A percentile compares a stretch with the other conserved stretches of the same genome.
phyloP scores from a whole-genome alignment of 2,113 vertebrate genomes.

The Fregetta grallaria region DNA sequence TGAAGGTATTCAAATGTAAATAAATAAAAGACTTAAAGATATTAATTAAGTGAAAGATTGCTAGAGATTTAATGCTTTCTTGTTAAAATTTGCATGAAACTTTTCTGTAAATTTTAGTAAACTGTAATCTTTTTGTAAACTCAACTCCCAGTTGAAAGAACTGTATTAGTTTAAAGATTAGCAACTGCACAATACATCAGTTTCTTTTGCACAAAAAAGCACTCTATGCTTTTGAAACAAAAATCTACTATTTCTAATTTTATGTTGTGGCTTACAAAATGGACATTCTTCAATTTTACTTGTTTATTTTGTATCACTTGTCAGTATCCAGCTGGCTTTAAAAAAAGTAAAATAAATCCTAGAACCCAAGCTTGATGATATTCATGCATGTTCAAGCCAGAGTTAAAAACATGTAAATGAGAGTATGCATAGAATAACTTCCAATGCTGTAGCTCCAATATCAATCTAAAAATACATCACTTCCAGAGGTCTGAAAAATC shows the following conservation, averaged over 20 bases:
- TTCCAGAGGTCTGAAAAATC: background rate
- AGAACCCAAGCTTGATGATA: background rate
- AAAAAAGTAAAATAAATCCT: background rate
- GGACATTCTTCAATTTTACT: background rate
- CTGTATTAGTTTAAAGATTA: background rate
- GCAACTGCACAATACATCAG: fast-evolving
- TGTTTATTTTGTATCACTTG: background rate
- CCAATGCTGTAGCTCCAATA: background rate
- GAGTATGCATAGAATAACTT: background rate
- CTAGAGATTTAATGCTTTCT: background rate
- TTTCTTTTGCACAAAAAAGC: background rate
- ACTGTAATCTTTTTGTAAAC: background rate
- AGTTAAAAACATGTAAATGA: background rate
- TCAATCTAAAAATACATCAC: background rate
- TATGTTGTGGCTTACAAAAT: background rate
- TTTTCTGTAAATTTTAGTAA: background rate
- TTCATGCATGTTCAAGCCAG: background rate
- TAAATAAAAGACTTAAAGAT: background rate
- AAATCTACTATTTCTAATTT: background rate
- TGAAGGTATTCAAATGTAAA: background rate
- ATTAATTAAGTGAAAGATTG: background rate
- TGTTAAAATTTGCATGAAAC: background rate
- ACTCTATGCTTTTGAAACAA: background rate
- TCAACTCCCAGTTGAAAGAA: background rate
- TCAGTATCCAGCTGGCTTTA: background rate